Evolutionary conservation across 2,888 invertebrate species (phyloP).

Genomic region (Drosophila anceps): DNA sequence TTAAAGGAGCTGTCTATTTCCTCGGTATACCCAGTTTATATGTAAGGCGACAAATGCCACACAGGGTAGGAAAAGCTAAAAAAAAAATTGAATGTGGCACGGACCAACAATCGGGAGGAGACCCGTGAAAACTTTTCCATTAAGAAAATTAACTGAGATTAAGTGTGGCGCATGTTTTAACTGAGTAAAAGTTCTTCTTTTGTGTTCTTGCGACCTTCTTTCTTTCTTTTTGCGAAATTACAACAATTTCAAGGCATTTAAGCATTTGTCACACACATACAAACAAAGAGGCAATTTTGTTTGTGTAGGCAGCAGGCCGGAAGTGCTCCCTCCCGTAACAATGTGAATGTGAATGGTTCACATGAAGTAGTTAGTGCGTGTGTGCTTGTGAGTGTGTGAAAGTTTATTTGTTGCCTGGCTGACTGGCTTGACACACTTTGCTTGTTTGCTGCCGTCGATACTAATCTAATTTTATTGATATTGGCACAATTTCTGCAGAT

Average conservation of each 20-base stretch:
- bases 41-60: constrained; percentile 50
- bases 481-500: constrained; percentile 85
- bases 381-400: neutral
- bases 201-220: constrained; percentile 11
- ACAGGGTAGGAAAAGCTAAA: neutral
- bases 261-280: constrained; percentile 72
- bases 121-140: constrained; percentile 82
- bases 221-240: constrained; percentile 52
- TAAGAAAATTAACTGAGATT: constrained; percentile 84
- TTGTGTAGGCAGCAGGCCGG: constrained; percentile 52
- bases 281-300: constrained; percentile 30
- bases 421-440: constrained; percentile 44
- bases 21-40: constrained; percentile 25
- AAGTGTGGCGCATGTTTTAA: constrained; percentile 73
- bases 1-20: constrained; percentile 29
- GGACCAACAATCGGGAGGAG: constrained; percentile 20
- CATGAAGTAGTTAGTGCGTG: constrained; percentile 5
- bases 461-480: constrained; percentile 85
- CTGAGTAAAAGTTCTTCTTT: constrained; percentile 53
- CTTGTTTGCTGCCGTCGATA: constrained; percentile 78
- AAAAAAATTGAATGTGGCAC: constrained; percentile 46
- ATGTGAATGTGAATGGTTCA: constrained; percentile 42
- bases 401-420: constrained; percentile 59
- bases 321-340: constrained; percentile 39
- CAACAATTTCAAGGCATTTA: constrained; percentile 77